Evolutionary conservation across 2,888 invertebrate species (phyloP).

Genomic region (Spatulosminthurus flaviceps): DNA sequence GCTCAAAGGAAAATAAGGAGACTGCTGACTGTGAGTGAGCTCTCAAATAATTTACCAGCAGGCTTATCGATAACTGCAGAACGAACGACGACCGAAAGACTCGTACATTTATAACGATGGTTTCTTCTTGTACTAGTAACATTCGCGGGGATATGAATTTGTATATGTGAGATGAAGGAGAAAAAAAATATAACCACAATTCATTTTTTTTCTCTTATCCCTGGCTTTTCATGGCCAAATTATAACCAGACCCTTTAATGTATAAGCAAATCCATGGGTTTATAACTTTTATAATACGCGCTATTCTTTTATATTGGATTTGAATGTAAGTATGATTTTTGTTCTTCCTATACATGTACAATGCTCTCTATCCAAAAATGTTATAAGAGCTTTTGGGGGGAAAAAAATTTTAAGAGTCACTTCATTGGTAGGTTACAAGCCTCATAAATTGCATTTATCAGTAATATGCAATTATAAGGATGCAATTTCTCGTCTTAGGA

Average conservation of each 20-base stretch:
- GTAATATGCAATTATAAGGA: not conserved
- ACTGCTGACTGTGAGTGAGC: constrained; percentile 18
- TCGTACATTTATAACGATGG: constrained; percentile 3
- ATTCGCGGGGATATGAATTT: too few relatives aligned
- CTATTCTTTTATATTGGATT: not conserved
- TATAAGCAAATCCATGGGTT: not conserved
- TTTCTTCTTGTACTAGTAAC: too few relatives aligned
- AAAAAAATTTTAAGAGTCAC: not conserved
- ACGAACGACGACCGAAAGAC: constrained; percentile 12
- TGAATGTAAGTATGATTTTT: too few relatives aligned
- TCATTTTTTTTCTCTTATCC: constrained; percentile 15
- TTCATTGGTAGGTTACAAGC: not conserved
- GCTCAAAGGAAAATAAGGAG: not conserved
- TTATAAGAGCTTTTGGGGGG: too few relatives aligned
- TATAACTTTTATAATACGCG: too few relatives aligned
- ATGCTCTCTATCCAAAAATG: too few relatives aligned
- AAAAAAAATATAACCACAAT: constrained; percentile 32
- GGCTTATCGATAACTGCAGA: constrained; percentile 29
- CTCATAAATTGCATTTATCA: constrained; percentile 6
- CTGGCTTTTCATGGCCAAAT: not conserved
- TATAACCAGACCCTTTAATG: not conserved
- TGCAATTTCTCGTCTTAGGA: too few relatives aligned
- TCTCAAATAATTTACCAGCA: constrained; percentile 42
- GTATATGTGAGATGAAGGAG: too few relatives aligned
- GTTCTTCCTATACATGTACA: not conserved